Evolutionary conservation across 2,113 vertebrate species (phyloP).

Genomic region (Percina caprodes): DNA sequence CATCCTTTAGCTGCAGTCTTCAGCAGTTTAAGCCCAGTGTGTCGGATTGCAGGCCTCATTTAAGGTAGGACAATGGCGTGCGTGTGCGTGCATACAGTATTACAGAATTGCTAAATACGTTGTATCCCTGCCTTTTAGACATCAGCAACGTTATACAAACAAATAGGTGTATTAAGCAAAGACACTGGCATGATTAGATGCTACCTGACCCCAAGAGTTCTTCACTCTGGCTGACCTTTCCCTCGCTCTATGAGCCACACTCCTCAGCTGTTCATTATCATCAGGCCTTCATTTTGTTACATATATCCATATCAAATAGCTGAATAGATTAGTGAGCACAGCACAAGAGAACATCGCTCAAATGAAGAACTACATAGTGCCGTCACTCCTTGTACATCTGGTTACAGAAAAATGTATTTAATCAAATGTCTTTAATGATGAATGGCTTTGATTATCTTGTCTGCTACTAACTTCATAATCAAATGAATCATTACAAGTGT

Average conservation of each 20-base stretch:
- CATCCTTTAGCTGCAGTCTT: conserved; percentile 55
- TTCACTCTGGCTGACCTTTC: conserved; percentile 77
- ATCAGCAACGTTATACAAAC: conserved; percentile 50
- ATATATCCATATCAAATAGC: conserved; percentile 14
- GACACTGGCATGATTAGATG: conserved; percentile 76
- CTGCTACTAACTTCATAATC: conserved; percentile 26
- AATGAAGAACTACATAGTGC: neutral
- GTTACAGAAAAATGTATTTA: conserved; percentile 21
- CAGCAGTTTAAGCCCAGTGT: conserved; percentile 64
- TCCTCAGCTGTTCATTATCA: conserved; percentile 46
- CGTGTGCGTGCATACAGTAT: conserved; percentile 1
- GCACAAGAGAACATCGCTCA: neutral
- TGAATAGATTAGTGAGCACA: conserved; percentile 28
- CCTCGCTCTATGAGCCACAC: conserved; percentile 31
- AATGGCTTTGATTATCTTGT: conserved; percentile 37
- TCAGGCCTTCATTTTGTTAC: conserved; percentile 54
- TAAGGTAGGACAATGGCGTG: conserved; percentile 48
- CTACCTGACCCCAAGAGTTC: conserved; percentile 71
- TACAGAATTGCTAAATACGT: conserved; percentile 27
- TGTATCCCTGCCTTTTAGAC: conserved; percentile 22
- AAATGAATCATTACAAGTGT: conserved; percentile 42
- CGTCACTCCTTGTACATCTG: neutral
- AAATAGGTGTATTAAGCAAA: conserved; percentile 71
- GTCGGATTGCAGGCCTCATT: conserved; percentile 64
- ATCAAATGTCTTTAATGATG: conserved; percentile 24